A percentile compares a stretch with the other conserved stretches of the same genome.
phyloP scores from a whole-genome alignment of 1,140 invertebrate genomes.

The Aphelenchoides fujianensis region DNA sequence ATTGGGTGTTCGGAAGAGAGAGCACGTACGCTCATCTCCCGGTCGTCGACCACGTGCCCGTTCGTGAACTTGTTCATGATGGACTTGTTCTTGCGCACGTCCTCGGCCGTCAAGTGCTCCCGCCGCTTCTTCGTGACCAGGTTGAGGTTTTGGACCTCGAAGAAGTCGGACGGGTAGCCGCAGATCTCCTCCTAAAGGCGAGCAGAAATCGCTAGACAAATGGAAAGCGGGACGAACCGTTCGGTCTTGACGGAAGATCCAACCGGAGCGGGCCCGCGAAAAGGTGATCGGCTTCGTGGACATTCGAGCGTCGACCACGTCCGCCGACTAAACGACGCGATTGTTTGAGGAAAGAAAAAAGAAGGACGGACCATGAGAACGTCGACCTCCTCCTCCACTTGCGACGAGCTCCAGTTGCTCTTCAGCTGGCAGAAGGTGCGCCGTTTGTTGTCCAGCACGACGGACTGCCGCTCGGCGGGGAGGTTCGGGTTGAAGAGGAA shows the following conservation, averaged over 20 bases:
- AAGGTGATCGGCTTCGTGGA: conserved; percentile 67
- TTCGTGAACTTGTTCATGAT: conserved; percentile 85
- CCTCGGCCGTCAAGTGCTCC: conserved; percentile 88
- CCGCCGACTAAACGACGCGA: conserved; percentile 24
- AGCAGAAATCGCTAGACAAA: too few species aligned
- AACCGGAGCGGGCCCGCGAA: conserved; percentile 82
- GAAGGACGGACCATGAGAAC: conserved; percentile 77
- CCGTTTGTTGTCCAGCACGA: conserved; percentile 84
- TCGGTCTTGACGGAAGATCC: conserved; percentile 89
- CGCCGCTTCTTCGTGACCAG: conserved; percentile 63
- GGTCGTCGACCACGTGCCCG: conserved; percentile 71
- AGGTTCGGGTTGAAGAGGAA: conserved; percentile 90
- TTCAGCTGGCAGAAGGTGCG: conserved; percentile 83
- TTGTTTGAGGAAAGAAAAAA: not conserved
- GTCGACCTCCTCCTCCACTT: conserved; percentile 95
- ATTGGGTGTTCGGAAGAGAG: too few species aligned
- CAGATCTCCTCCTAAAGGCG: conserved; percentile 8
- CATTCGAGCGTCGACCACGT: conserved; percentile 22
- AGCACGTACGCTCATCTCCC: conserved; percentile 69
- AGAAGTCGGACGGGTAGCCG: conserved; percentile 15
- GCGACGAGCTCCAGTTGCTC: conserved; percentile 79
- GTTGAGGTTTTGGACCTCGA: conserved; percentile 17
- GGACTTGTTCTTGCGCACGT: conserved; percentile 91
- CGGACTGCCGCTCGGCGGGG: conserved; percentile 72
- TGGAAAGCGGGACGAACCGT: conserved; percentile 68